These are phyloP conservation scores for Brachionus asplanchnoidis DNA, from an alignment of 1,140 invertebrate genomes.

Conservation along the genomic window DNA sequence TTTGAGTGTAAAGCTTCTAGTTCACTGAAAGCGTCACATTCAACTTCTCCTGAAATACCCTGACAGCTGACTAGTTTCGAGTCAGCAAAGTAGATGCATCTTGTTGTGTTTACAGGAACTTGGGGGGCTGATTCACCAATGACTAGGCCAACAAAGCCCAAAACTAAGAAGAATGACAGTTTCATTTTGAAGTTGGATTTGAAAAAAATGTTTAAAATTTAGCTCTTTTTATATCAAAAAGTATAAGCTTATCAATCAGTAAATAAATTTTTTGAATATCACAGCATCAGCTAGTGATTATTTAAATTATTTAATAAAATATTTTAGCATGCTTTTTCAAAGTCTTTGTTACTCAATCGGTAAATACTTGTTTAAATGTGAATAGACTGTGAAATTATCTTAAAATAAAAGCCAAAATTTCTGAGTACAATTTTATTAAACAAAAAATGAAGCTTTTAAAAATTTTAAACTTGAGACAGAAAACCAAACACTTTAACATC, in stretches of 20 bases:
- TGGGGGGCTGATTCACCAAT: background rate
- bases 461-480: background rate
- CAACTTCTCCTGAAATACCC: background rate
- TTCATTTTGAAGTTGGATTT: background rate
- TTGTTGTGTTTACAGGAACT: background rate
- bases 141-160: background rate
- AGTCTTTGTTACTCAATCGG: background rate
- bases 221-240: background rate
- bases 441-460: background rate
- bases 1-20: background rate
- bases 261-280: no score
- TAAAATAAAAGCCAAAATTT: background rate
- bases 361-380: background rate
- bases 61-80: background rate
- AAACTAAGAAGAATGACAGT: background rate
- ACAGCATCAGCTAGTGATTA: no score
- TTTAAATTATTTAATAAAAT: no score
- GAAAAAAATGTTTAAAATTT: background rate
- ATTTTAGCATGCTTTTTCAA: background rate
- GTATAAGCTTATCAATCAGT: background rate
- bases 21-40: conserved; percentile 22
- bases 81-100: background rate
- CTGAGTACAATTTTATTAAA: background rate
- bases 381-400: background rate
- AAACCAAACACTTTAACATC: conserved; percentile 3